A percentile compares a stretch with the other conserved stretches of the same genome.
phyloP scores from a whole-genome alignment of 2,797 vertebrate genomes.

The Acrossocheilus wenchowensis region DNA sequence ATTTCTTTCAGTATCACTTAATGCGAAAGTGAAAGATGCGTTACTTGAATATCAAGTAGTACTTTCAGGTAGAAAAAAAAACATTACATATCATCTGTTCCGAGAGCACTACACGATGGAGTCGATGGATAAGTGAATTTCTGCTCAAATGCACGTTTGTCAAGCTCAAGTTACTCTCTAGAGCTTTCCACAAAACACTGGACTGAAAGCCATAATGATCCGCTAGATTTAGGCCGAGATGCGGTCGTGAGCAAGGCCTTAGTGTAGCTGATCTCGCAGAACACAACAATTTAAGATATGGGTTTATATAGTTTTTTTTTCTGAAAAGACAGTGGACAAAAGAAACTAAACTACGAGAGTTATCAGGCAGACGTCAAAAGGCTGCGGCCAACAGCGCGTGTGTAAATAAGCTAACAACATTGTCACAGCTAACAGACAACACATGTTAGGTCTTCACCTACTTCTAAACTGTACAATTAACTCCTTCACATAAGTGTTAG shows the following conservation, averaged over 20 bases:
- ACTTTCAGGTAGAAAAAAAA: background rate
- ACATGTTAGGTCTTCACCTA: background rate
- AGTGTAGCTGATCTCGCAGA: background rate
- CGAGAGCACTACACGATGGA: background rate
- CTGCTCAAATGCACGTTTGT: background rate
- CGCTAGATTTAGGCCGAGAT: conserved; percentile 6
- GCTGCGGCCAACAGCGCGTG: background rate
- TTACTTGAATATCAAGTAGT: background rate
- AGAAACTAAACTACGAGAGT: too few relatives aligned
- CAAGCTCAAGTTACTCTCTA: conserved; percentile 44
- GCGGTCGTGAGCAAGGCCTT: background rate
- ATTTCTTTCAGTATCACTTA: conserved; percentile 5
- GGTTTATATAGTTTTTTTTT: rapidly evolving
- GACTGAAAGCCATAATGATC: background rate
- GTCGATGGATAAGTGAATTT: background rate
- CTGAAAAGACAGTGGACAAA: background rate
- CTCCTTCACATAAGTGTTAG: background rate
- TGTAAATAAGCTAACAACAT: conserved; percentile 33
- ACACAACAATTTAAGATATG: background rate
- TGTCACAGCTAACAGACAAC: conserved; percentile 49
- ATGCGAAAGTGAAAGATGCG: conserved; percentile 21
- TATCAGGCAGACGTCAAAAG: background rate
- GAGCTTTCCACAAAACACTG: conserved; percentile 38
- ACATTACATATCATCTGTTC: background rate
- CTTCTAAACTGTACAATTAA: background rate